Base-by-base conservation (phyloP, 2,888 invertebrate genomes). In the Lottia gigantea region DNA sequence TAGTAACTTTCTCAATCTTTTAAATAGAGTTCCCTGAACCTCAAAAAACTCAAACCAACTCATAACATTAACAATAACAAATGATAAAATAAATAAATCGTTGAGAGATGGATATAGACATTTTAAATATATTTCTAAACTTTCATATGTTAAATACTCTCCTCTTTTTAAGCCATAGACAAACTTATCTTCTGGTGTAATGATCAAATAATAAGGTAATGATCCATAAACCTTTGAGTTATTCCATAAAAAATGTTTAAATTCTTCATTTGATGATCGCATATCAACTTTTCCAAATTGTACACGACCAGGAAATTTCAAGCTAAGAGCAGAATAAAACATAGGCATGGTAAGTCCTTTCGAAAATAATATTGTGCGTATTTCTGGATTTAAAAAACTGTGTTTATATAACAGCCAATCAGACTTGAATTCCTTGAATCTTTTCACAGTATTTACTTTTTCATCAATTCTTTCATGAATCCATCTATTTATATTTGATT, bases 281-380 rank as follows among this genome's bases (percentile, higher is more conserved):
- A 78, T 73, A 66, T 82, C 77, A 14, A 86, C 79, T 14, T 79
- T 76, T 16, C 90, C 90, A 82, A 91, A 90, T 74, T 88, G 87
- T 3, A 90, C 89, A 19, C 90, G 83, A n/a, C 91, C 91, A 49
- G 90, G 89, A 82, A 91, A 91, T 77, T 90, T 90, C 1, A 90
- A 89, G 74, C 90, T 90, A 11, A 91, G 83, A 1, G 90, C 89
- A n/a, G 91, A 90, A 68, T 90, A 85, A 78, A 91, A 90, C 71
- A 91, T 83, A 0, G 91, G 91, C 7, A 90, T 88, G 67, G 88
- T 86, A 7, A 86, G 74, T 26, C 89, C 80, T 47, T 87, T 85
- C 12, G 90, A 89, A 62, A 90, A 84, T n/a, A 90, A 82, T 15
- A 91, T 78, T 8, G 90, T 86, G 68, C 88, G 85, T 2, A 89